phyloP scores from a whole-genome alignment of 1,140 invertebrate species.

The Pogonognathellus flavescens region DNA sequence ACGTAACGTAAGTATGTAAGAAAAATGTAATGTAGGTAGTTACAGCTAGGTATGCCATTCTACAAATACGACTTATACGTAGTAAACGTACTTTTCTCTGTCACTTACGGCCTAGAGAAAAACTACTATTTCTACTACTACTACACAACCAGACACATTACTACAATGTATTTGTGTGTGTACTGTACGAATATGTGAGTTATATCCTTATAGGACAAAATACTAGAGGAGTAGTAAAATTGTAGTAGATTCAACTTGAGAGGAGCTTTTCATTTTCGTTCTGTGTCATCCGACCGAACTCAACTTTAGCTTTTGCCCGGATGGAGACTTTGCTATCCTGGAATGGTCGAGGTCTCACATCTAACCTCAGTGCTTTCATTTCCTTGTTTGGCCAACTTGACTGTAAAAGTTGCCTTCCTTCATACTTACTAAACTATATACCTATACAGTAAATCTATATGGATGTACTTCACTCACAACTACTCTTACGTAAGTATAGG shows the following conservation, averaged over 20 bases:
- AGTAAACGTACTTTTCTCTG: background rate
- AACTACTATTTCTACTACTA: background rate
- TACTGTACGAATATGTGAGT: background rate
- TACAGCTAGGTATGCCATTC: background rate
- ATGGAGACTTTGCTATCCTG: slow-evolving; percentile 3
- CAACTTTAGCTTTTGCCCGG: slow-evolving; percentile 23
- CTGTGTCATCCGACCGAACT: slow-evolving; percentile 33
- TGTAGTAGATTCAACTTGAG: background rate
- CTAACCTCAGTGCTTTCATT: slow-evolving; percentile 15
- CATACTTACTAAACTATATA: too few relatives aligned
- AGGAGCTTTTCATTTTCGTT: slow-evolving; percentile 31
- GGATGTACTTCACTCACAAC: background rate
- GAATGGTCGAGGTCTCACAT: background rate
- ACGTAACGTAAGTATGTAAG: background rate
- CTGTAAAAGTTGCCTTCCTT: slow-evolving; percentile 13
- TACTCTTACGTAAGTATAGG: too few relatives aligned
- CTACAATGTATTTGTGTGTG: background rate
- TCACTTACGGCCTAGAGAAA: background rate
- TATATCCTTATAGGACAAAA: background rate
- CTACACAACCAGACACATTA: background rate
- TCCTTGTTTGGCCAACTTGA: slow-evolving; percentile 31
- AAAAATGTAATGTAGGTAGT: background rate
- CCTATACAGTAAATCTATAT: background rate
- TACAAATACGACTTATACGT: background rate
- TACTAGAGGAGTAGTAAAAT: background rate